These are phyloP conservation scores for Coenobita brevimanus DNA, from an alignment of 1,140 invertebrate species.

Conservation along the genomic window DNA sequence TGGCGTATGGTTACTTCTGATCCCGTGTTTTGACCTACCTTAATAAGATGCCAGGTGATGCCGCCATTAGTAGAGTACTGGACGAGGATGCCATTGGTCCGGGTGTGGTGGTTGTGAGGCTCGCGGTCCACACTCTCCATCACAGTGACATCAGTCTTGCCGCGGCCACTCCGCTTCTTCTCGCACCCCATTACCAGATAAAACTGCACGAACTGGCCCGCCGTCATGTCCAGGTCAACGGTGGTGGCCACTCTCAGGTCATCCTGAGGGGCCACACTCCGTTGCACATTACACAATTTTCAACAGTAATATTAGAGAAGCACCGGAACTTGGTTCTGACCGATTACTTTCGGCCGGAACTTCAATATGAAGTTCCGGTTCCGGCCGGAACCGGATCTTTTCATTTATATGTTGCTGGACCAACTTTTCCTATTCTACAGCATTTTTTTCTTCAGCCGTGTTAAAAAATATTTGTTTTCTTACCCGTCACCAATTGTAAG, in stretches of 20 bases:
- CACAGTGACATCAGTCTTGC: neutral
- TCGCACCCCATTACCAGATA: conserved; percentile 73
- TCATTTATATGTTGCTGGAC: too few relatives aligned
- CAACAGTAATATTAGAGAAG: too few relatives aligned
- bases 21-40: conserved; percentile 70
- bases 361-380: too few relatives aligned
- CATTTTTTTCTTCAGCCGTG: too few relatives aligned
- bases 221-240: conserved; percentile 74
- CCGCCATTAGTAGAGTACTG: conserved; percentile 76
- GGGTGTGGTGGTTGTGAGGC: neutral
- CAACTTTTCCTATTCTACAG: too few relatives aligned
- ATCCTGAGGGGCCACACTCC: conserved; percentile 15
- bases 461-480: too few relatives aligned
- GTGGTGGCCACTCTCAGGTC: conserved; percentile 73
- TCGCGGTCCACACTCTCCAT: neutral
- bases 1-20: too few relatives aligned
- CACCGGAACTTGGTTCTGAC: too few relatives aligned
- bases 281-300: too few relatives aligned
- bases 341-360: too few relatives aligned
- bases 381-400: too few relatives aligned
- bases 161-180: neutral
- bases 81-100: conserved; percentile 73
- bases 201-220: conserved; percentile 74
- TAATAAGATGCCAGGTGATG: conserved; percentile 74
- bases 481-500: too few relatives aligned